Evolutionary conservation across 2,797 vertebrate species (phyloP).

Genomic region (Parotocinclus haroldoi): DNA sequence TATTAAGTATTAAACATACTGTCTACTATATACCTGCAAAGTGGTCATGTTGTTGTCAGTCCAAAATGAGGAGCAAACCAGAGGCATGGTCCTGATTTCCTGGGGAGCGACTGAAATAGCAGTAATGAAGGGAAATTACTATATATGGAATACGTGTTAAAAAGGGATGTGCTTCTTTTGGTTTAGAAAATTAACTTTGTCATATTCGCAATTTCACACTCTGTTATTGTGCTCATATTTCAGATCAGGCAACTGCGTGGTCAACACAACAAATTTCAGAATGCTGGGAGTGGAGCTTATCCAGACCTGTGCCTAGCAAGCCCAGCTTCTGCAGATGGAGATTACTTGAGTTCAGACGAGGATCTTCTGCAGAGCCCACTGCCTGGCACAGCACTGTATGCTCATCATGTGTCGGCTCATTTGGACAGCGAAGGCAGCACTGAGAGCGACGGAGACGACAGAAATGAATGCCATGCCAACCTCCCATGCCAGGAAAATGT

Average conservation of each 20-base stretch:
- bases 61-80: too few species aligned
- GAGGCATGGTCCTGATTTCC: too few species aligned
- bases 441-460: slow-evolving; percentile 83
- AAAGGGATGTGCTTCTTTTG: too few species aligned
- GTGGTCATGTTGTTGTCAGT: too few species aligned
- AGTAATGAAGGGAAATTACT: too few species aligned
- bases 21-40: too few species aligned
- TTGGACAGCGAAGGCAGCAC: slow-evolving; percentile 88
- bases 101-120: too few species aligned
- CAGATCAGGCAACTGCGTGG: slow-evolving; percentile 85
- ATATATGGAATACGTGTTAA: too few species aligned
- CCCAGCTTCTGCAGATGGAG: slow-evolving; percentile 80
- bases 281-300: slow-evolving; percentile 69
- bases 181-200: too few species aligned
- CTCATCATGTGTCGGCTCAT: slow-evolving; percentile 71
- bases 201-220: too few species aligned
- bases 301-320: slow-evolving; percentile 80
- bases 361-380: slow-evolving; percentile 83
- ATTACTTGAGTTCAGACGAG: slow-evolving; percentile 92
- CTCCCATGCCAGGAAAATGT: slow-evolving; percentile 56
- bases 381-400: slow-evolving; percentile 78
- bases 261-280: slow-evolving; percentile 72
- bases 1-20: too few species aligned
- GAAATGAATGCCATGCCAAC: slow-evolving; percentile 50
- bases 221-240: not conserved